Evolutionary conservation across 2,888 invertebrate species (phyloP), one percentile per base, ranked within the genome.

Genomic region (Metacarcinus magister): DNA sequence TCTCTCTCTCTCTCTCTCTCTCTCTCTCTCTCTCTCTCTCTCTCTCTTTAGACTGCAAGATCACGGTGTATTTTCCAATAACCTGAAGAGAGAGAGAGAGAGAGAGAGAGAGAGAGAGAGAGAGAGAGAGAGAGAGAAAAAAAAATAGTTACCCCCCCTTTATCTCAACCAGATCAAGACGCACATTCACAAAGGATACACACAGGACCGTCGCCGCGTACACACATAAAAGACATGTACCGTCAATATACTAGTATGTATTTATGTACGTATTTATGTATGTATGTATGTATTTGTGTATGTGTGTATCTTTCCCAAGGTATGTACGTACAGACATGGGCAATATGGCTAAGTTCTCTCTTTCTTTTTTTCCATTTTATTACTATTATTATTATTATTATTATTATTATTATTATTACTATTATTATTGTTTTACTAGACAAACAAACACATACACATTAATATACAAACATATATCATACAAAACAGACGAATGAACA

Each of bases 1-100:
- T 67, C n/a, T 67, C 67, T 67, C 67, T 67, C 67, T 67, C 67
- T 67, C 67, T 67, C 67, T 67, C 67, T 67, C 67, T 67, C 67
- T 67, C 67, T 67, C 67, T 67, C 67, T 60, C 60, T 60, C 60
- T 60, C 10, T 60, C 60, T 10, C 60, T 10, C 10, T 60, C 60
- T 60, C 60, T 60, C 10, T 60, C 19, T 16, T 16, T 60, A 48
- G 5, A 48, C 48, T 48, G 13, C 19, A 60, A 5, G 67, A 67
- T 16, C 1, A 54, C 54, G 8, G 8, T 54, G 54, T 10, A 54
- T 54, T 10, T 54, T 13, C 8, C 10, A 13, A 13, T 7, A 16
- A 54, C 54, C 54, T 0, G 16, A 54, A 54, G 54, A 54, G 54
- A 54, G 54, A 54, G 54, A 54, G 54, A 54, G 54, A 54, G 54